A percentile compares a stretch with the other conserved stretches of the same genome.
Evolutionary conservation across 2,797 vertebrate species (phyloP).

Genomic region (Lagorchestes hirsutus): DNA sequence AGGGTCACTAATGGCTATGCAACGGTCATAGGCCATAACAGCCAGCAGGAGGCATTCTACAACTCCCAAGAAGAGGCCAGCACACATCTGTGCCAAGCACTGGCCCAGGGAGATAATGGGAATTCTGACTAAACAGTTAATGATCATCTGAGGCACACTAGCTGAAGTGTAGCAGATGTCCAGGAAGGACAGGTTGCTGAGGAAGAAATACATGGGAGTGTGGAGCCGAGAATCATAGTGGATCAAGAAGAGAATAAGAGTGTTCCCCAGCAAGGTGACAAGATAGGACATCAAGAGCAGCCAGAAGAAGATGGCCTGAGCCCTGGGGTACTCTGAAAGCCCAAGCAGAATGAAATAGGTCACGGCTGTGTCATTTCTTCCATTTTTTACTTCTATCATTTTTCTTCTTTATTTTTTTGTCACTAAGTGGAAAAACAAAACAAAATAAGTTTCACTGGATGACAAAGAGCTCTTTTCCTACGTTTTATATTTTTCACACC

Average conservation of each 20-base stretch:
- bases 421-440: neutral
- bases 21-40: neutral
- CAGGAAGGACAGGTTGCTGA: slow-evolving; percentile 66
- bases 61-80: neutral
- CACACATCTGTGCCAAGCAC: neutral
- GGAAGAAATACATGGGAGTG: slow-evolving; percentile 65
- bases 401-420: neutral
- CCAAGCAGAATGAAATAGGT: neutral
- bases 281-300: slow-evolving; percentile 27
- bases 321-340: neutral
- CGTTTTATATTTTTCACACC: neutral
- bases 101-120: neutral
- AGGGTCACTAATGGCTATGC: neutral
- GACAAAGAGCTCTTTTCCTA: neutral
- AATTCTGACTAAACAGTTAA: neutral
- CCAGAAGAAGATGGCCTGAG: neutral
- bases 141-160: slow-evolving; percentile 50
- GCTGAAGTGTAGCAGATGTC: slow-evolving; percentile 54
- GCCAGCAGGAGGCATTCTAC: slow-evolving; percentile 22
- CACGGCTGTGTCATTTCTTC: neutral
- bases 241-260: slow-evolving; percentile 46
- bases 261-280: slow-evolving; percentile 52
- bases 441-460: neutral
- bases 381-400: no score
- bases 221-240: neutral